These are phyloP conservation scores for Coelogynopora nodosa DNA, from an alignment of 2,888 invertebrate genomes.

Conservation along the genomic window DNA sequence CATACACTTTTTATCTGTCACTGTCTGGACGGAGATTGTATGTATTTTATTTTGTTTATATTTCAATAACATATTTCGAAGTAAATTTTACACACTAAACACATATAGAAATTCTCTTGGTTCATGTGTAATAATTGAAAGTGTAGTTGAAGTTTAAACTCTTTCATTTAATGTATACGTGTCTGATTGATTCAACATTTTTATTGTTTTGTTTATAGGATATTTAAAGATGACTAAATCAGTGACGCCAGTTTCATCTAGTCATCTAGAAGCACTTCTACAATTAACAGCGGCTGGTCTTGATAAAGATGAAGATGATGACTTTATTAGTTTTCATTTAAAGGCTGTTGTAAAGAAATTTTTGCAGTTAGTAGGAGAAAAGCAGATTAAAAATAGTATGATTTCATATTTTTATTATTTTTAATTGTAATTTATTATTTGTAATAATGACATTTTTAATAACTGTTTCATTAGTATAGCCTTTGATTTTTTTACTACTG, in stretches of 20 bases:
- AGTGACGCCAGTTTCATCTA: not conserved
- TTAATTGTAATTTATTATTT: not conserved
- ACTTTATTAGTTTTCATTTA: not conserved
- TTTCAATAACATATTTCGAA: too few species aligned
- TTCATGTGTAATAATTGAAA: too few species aligned
- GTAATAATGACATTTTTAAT: too few species aligned
- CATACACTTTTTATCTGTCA: too few species aligned
- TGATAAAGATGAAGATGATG: not conserved
- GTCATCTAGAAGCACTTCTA: not conserved
- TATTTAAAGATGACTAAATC: not conserved
- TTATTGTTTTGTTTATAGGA: too few species aligned
- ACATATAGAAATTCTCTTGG: too few species aligned
- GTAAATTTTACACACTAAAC: too few species aligned
- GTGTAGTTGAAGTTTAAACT: too few species aligned
- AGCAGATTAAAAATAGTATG: not conserved
- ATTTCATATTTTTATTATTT: not conserved
- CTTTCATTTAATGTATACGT: too few species aligned
- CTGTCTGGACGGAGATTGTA: too few species aligned
- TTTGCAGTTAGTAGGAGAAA: not conserved
- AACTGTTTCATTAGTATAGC: not conserved
- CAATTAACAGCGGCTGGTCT: not conserved
- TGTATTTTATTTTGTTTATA: too few species aligned
- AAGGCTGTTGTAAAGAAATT: not conserved
- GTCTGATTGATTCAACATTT: too few species aligned
- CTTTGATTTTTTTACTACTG: not conserved